Evolutionary conservation across 2,113 vertebrate genomes (phyloP).

Genomic region (Brevimyrus niger): DNA sequence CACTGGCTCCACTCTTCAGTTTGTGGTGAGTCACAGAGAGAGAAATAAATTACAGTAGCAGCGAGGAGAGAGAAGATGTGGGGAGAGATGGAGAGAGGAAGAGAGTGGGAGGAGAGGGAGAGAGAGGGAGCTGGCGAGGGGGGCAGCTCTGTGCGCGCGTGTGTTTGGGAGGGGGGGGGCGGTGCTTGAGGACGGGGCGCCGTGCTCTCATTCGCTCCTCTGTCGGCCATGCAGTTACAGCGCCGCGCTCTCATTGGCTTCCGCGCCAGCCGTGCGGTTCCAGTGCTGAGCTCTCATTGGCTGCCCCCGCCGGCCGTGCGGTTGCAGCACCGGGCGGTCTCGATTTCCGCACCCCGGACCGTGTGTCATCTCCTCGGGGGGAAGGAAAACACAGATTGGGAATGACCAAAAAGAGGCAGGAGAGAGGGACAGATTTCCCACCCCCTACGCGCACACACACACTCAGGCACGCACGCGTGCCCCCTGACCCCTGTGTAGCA

Average conservation of each 20-base stretch:
- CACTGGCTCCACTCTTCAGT: slow-evolving; percentile 31
- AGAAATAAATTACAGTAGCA: slow-evolving; percentile 39
- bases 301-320: slow-evolving; percentile 32
- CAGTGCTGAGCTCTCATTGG: slow-evolving; percentile 43
- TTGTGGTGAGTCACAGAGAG: slow-evolving; percentile 37
- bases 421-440: background rate
- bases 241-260: slow-evolving; percentile 38
- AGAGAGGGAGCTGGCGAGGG: background rate
- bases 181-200: slow-evolving; percentile 38
- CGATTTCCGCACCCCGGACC: background rate
- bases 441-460: background rate
- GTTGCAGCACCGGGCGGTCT: background rate
- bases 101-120: slow-evolving; percentile 18
- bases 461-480: background rate
- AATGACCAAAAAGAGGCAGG: background rate
- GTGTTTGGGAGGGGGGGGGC: background rate
- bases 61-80: slow-evolving; percentile 25
- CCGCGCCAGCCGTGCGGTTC: slow-evolving; percentile 32
- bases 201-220: slow-evolving; percentile 43
- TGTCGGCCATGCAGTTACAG: slow-evolving; percentile 22
- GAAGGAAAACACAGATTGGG: background rate
- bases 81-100: slow-evolving; percentile 24
- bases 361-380: background rate
- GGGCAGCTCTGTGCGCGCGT: background rate
- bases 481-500: background rate